Base-by-base conservation (phyloP, 2,888 invertebrate species). In the Mimumesa dahlbomi region DNA sequence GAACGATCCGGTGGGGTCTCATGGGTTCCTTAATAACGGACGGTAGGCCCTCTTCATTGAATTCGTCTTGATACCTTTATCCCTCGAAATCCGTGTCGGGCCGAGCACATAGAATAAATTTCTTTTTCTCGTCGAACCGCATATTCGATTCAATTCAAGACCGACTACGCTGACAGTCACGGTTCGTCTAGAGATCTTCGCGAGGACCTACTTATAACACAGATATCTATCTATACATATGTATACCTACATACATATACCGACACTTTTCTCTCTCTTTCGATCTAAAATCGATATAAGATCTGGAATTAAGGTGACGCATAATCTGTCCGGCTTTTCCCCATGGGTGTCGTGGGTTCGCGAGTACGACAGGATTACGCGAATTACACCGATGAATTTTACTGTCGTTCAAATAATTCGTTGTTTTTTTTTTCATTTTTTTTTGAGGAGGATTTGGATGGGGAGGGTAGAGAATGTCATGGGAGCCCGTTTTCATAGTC, bases 1-100 rank as follows among this genome's bases (percentile, higher is more conserved):
- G 67, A 65, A 54, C 70, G 65, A 70, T 73, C 57, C 40, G 49
- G 49, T 46, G 67, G 77, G 68, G 69, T 62, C 59, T 38, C 19
- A 31, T n/a, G 66, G 69, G 69, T 75, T 75, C 31, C 67, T 75
- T 79, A 78, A 79, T 78, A 78, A 81, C 69, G 52, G 69, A 9
- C 40, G 67, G 48, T 81, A 79, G 79, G 81, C 79, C 62, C 72
- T 78, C 79, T 81, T 81, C 79, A 79, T 79, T 79, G 75, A 79
- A 79, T 79, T 75, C 79, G 54, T 45, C 66, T 19, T 70, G 81
- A 81, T 81, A 79, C 75, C 49, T 75, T 79, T 78, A 79, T 79
- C 79, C 81, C 21, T 40, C 59, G 45, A 61, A 67, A 78, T 80
- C 77, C 77, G 43, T 66, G 66, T 46, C 62, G 52, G 48, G 48